These are phyloP conservation scores for Drosophila paramelanica DNA, from an alignment of 2,888 invertebrate genomes.

Conservation along the genomic window DNA sequence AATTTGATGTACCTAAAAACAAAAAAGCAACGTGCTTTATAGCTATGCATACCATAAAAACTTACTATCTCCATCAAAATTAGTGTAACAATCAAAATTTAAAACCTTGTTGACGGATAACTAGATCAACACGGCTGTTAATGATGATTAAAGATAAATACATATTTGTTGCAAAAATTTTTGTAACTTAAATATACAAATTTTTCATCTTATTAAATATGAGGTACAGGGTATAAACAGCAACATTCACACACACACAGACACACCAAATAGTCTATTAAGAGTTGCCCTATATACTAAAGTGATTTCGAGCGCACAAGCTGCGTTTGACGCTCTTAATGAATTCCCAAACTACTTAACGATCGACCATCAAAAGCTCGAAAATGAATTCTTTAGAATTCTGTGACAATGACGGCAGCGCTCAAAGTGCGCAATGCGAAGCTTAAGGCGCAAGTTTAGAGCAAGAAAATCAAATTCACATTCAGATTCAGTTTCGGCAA, in stretches of 20 bases:
- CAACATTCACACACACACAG: neutral
- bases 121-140: too few species aligned
- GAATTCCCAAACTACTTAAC: neutral
- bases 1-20: neutral
- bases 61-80: too few species aligned
- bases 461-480: constrained; percentile 60
- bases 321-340: neutral
- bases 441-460: constrained; percentile 15
- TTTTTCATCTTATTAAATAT: neutral
- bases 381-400: constrained; percentile 22
- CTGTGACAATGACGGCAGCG: constrained; percentile 20
- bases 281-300: neutral
- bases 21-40: neutral
- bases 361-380: constrained; percentile 16
- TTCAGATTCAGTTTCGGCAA: constrained; percentile 47
- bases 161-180: too few species aligned
- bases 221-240: neutral
- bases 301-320: neutral
- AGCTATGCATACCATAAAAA: too few species aligned
- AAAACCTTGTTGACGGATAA: too few species aligned
- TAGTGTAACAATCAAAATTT: too few species aligned
- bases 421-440: constrained; percentile 10
- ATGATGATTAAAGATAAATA: too few species aligned
- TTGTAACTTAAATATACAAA: too few species aligned
- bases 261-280: neutral